Base-by-base conservation (phyloP, 2,113 vertebrate genomes). In the Synodontis membranacea region DNA sequence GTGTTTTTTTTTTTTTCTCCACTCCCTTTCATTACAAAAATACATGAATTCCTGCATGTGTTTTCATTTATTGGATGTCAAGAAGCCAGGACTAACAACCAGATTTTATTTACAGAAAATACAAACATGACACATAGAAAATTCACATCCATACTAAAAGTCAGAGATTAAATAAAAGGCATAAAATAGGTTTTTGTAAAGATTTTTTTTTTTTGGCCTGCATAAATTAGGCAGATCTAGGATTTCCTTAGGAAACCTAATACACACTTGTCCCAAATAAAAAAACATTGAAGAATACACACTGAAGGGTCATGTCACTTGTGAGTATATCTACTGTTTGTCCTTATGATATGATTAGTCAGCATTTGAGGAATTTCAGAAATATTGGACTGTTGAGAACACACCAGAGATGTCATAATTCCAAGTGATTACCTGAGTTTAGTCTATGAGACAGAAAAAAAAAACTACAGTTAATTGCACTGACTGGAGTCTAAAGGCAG, bases 401-500 rank as follows among this genome's bases (percentile, higher is more conserved):
- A 80, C 34, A 39, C 0, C 15, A 23, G 9, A 28, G 46, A 50
- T 8, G 2, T 46, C 9, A 72, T 72, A 25, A 28, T 75, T 75
- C 42, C 25, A 10, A 78, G 52, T 78, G 75, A 78, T 50, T 7
- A 37, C 50, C 76, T 21, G 48, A 37, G 76, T 79, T 54, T 56
- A 54, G 48, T 79, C 48, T 31, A 37, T 54, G 31, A 17, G 48
- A 79, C 50, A 37, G 4, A 79, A 21, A 54, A 56, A 56, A 79
- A 21, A 54, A 56, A 56, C 1, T 37, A 34, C 9, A 80, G 17
- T 34, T 52, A n/a, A 48, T 48, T 76, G 74, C 10, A 5, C 10
- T 54, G 31, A 19, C 9, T 25, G 17, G 10, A 50, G 60, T 52
- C 62, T 83, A 91, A 84, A 91, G 76, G 82, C 91, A 91, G 62